These are phyloP conservation scores for Fratercula arctica DNA, from an alignment of 2,797 vertebrate genomes.

Conservation along the genomic window DNA sequence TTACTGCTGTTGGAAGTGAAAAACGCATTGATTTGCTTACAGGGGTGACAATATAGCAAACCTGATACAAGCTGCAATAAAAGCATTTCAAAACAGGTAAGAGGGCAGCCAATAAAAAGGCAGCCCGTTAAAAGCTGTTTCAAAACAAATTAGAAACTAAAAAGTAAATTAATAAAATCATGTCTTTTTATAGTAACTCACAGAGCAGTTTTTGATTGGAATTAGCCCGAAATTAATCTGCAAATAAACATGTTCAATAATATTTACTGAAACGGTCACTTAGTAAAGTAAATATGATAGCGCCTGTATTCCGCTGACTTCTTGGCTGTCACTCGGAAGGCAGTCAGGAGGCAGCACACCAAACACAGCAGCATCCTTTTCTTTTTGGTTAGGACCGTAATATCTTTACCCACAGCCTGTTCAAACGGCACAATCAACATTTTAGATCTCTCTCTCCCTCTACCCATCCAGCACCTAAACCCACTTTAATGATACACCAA, in stretches of 20 bases:
- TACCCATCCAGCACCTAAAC: background rate
- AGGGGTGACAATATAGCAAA: background rate
- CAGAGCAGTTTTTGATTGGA: background rate
- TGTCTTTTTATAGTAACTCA: background rate
- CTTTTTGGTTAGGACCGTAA: background rate
- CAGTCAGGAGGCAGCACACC: background rate
- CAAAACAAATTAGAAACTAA: background rate
- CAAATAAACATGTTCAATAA: constrained; percentile 27
- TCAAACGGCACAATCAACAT: background rate
- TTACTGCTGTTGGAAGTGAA: background rate
- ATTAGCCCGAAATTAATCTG: constrained; percentile 39
- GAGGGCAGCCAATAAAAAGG: background rate
- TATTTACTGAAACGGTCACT: constrained; percentile 29
- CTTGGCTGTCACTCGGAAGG: background rate
- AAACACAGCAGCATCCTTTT: background rate
- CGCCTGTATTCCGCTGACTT: background rate
- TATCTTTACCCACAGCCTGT: background rate
- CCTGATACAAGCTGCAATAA: background rate
- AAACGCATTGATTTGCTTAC: background rate
- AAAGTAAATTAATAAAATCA: background rate
- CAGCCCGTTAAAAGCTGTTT: background rate
- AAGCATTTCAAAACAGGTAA: background rate
- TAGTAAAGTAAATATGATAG: background rate
- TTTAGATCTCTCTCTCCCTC: background rate
- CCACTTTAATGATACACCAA: background rate